These are phyloP conservation scores for Taxidea taxus DNA, from an alignment of 2,113 vertebrate species.

Conservation along the genomic window DNA sequence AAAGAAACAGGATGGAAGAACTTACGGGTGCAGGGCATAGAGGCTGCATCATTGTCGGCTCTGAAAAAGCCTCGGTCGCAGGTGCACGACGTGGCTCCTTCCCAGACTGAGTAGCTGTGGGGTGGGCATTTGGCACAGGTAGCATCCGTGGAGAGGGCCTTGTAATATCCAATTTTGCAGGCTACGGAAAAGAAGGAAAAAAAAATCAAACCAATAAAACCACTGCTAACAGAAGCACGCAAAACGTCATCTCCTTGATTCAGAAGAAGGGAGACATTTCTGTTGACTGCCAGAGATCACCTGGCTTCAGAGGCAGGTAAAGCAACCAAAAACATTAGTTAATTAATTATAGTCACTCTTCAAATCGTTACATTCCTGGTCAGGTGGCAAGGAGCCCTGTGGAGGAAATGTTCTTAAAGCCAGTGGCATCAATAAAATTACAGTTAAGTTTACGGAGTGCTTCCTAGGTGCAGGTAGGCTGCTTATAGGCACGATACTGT, in stretches of 20 bases:
- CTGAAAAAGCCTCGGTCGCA: conserved; percentile 96
- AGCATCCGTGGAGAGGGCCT: conserved; percentile 92
- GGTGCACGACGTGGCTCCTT: conserved; percentile 94
- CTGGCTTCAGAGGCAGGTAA: conserved; percentile 67
- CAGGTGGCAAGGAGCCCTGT: neutral
- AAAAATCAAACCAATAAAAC: neutral
- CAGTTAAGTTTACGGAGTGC: neutral
- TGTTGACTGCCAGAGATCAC: conserved; percentile 57
- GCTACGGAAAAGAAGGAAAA: conserved; percentile 82
- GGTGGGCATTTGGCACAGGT: conserved; percentile 95
- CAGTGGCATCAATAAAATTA: neutral
- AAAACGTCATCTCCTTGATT: conserved; percentile 60
- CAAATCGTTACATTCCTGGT: conserved; percentile 14
- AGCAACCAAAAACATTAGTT: conserved; percentile 43
- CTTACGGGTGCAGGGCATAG: conserved; percentile 97
- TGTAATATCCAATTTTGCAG: conserved; percentile 97
- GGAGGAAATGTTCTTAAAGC: neutral
- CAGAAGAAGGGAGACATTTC: conserved; percentile 41
- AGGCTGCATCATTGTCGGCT: conserved; percentile 93
- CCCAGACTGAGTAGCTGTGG: conserved; percentile 95
- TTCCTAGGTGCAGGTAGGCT: neutral
- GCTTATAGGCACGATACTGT: neutral
- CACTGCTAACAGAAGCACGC: conserved; percentile 42
- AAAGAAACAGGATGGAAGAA: conserved; percentile 48
- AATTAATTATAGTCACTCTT: conserved; percentile 55